These are phyloP conservation scores for Heliconius ismenius DNA, from an alignment of 2,888 invertebrate species.

Conservation along the genomic window DNA sequence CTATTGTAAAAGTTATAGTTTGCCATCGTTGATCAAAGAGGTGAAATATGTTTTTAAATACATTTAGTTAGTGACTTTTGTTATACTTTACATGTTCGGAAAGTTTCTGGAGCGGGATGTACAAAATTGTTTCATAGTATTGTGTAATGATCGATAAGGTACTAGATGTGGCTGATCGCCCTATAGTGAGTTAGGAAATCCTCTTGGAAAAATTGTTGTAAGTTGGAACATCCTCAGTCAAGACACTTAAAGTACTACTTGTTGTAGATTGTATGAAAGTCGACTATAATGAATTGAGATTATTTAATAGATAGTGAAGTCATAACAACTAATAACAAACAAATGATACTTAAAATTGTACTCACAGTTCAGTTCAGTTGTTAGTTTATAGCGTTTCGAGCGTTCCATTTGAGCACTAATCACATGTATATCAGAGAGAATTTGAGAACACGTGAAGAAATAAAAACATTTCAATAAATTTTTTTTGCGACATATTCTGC, in stretches of 20 bases:
- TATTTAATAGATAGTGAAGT: slow-evolving; percentile 54
- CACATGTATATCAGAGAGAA: no score
- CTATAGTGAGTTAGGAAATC: slow-evolving; percentile 61
- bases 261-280: slow-evolving; percentile 65
- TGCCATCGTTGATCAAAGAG: slow-evolving; percentile 80
- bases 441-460: no score
- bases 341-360: slow-evolving; percentile 14
- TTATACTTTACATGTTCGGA: slow-evolving; percentile 59
- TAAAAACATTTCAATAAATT: background rate
- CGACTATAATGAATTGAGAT: slow-evolving; percentile 51
- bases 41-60: slow-evolving; percentile 72
- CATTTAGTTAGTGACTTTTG: slow-evolving; percentile 68
- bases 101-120: slow-evolving; percentile 62
- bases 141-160: slow-evolving; percentile 74
- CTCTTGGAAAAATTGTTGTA: slow-evolving; percentile 75
- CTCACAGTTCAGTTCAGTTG: background rate
- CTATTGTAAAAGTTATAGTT: slow-evolving; percentile 76
- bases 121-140: slow-evolving; percentile 78
- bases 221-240: slow-evolving; percentile 67
- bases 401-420: no score
- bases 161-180: slow-evolving; percentile 63
- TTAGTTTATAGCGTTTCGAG: no score
- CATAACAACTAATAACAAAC: slow-evolving; percentile 40
- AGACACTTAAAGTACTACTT: slow-evolving; percentile 80
- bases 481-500: background rate